Conservation (phyloP, 2,113 vertebrate genomes). For the Cottus gobio region DNA sequence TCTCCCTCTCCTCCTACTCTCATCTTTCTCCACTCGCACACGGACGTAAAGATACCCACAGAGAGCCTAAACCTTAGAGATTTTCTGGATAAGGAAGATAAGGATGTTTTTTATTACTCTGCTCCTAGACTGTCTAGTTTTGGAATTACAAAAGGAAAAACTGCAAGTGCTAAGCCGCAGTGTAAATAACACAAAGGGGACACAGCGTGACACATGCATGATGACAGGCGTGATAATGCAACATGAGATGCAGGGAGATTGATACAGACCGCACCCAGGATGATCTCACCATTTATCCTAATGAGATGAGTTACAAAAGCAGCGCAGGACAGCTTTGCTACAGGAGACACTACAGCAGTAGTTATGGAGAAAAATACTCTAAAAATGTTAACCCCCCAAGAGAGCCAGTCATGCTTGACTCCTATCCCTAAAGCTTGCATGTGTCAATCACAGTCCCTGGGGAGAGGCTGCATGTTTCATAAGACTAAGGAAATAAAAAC, state of each 20-base stretch:
- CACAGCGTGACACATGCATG: conserved; percentile 57
- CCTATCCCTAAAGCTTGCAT: conserved; percentile 73
- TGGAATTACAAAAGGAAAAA: conserved; percentile 36
- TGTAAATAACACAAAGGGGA: conserved; percentile 69
- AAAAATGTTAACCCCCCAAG: conserved; percentile 62
- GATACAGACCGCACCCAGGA: conserved; percentile 75
- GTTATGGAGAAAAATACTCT: conserved; percentile 65
- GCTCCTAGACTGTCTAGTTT: conserved; percentile 40
- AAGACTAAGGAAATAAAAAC: conserved; percentile 77
- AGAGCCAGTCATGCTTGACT: conserved; percentile 77
- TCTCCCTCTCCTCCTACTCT: conserved; percentile 21
- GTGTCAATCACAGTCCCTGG: conserved; percentile 77
- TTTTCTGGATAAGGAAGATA: conserved; percentile 61
- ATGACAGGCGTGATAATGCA: conserved; percentile 77
- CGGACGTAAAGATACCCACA: conserved; percentile 37
- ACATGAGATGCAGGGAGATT: conserved; percentile 72
- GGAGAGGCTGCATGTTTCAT: conserved; percentile 69
- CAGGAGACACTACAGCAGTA: conserved; percentile 53
- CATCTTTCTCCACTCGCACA: conserved; percentile 45
- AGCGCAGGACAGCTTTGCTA: conserved; percentile 52
- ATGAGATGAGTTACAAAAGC: conserved; percentile 74
- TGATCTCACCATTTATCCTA: conserved; percentile 75
- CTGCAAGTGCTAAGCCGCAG: conserved; percentile 36
- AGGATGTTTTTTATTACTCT: conserved; percentile 69
- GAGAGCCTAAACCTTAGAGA: conserved; percentile 61